Base-by-base conservation (phyloP, 2,113 vertebrate genomes). In the Phyllopteryx taeniolatus region DNA sequence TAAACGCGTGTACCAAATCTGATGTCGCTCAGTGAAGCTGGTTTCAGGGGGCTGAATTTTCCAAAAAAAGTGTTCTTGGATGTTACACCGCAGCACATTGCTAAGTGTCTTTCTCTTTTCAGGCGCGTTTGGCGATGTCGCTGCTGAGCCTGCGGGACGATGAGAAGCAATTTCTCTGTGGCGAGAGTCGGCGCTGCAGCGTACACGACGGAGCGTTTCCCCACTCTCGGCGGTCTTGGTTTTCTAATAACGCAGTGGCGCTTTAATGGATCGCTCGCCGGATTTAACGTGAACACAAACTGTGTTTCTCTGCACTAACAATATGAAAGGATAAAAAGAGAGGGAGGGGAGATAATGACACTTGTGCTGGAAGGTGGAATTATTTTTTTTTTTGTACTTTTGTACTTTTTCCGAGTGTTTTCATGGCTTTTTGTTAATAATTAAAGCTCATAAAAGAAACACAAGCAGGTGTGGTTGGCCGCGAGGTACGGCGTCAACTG, bases 1-100 rank as follows among this genome's bases (percentile, higher is more conserved):
- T 19, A 51, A 0, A 19, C 49, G 19, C n/a, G 53, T 22, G 2
- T 22, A 31, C 22, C 22, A 31, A 59, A 59, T 59, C 10, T 31
- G 4, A 57, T 27, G 22, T 57, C 11, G 11, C 22, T 31, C 12
- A 31, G 13, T 31, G 10, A 4, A 31, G 13, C 12, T 57, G n/a
- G 20, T 59, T 57, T 31, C 13, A n/a, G 11, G 27, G 56, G 22
- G 12, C 12, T 59, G 5, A 59, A 31, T 31, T 59, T 59, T 5
- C 12, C 12, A 47, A n/a, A 31, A 59, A 59, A 4, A 13, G 56
- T 83, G 79, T 76, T 83, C 83, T 85, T 89, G 81, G 90, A 90
- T 87, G 83, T 75, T 77, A 87, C 89, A 86, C 81, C 85, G 86
- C 87, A 89, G 85, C 86, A 83, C 86, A 81, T 80, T 85, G 86